These are phyloP conservation scores for Galagoides demidoff DNA, from an alignment of 2,797 vertebrate species.

Conservation along the genomic window DNA sequence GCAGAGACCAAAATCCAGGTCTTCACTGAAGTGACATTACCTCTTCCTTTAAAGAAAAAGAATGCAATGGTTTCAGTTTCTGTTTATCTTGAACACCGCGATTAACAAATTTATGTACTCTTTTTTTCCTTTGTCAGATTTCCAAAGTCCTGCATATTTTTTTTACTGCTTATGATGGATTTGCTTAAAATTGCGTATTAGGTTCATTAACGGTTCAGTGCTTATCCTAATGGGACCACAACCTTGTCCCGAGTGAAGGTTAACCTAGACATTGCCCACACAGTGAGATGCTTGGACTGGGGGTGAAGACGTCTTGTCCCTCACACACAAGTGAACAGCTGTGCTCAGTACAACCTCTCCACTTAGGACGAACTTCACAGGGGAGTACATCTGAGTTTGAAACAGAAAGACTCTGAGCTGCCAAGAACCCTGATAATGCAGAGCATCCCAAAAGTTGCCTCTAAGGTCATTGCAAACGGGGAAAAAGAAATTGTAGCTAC, in stretches of 20 bases:
- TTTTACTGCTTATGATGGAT: not conserved
- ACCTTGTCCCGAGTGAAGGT: fast-evolving
- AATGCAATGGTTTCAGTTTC: not conserved
- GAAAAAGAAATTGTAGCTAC: no score
- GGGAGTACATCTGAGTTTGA: not conserved
- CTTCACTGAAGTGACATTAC: no score
- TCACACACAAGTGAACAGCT: no score
- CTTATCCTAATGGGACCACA: not conserved
- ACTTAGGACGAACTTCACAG: fast-evolving
- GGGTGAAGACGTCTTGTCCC: not conserved
- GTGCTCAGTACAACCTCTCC: not conserved
- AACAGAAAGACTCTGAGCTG: not conserved
- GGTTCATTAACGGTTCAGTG: not conserved
- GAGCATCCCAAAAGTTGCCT: no score
- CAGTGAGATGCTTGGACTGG: not conserved
- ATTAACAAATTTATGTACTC: not conserved
- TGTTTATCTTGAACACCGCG: not conserved
- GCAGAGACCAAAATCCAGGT: not conserved
- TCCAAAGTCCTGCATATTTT: not conserved
- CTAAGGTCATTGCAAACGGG: no score
- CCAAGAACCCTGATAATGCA: not conserved
- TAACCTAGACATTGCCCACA: not conserved
- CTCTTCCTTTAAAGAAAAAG: not conserved
- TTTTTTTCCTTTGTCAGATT: not conserved
- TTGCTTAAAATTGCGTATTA: not conserved